These are phyloP conservation scores for Leptopilina myrica DNA, from an alignment of 2,888 invertebrate genomes.

Conservation along the genomic window DNA sequence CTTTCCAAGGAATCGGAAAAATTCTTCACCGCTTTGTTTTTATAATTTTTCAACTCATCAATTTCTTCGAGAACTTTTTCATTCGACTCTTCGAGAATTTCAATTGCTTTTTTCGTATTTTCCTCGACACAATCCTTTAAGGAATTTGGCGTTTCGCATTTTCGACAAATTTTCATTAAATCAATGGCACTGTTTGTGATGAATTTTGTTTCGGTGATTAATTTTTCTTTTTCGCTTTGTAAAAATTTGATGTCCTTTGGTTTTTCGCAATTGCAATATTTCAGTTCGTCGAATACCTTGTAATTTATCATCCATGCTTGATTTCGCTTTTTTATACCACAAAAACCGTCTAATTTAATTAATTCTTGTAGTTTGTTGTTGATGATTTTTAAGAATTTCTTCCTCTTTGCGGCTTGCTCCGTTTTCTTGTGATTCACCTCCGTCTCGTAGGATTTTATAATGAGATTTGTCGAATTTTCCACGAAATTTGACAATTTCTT, in stretches of 20 bases:
- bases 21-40: slow-evolving; percentile 43
- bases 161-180: slow-evolving; percentile 51
- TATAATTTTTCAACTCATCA: slow-evolving; percentile 35
- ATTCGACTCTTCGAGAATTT: slow-evolving; percentile 51
- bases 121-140: slow-evolving; percentile 55
- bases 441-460: slow-evolving; percentile 41
- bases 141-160: slow-evolving; percentile 43
- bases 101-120: slow-evolving; percentile 46
- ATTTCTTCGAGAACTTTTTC: not conserved
- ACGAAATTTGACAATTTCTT: slow-evolving; percentile 47
- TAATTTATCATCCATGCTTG: slow-evolving; percentile 52
- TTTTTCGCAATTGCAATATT: slow-evolving; percentile 44
- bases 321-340: slow-evolving; percentile 55
- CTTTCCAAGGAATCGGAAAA: slow-evolving; percentile 41
- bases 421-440: slow-evolving; percentile 43
- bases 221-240: slow-evolving; percentile 42
- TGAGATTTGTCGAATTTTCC: slow-evolving; percentile 39
- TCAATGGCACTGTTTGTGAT: slow-evolving; percentile 46
- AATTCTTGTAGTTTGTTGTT: slow-evolving; percentile 51
- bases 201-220: slow-evolving; percentile 43
- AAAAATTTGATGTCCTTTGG: slow-evolving; percentile 44
- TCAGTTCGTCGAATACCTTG: slow-evolving; percentile 47
- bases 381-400: slow-evolving; percentile 44
- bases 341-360: slow-evolving; percentile 50
- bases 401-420: slow-evolving; percentile 47